Conservation (phyloP, 2,888 invertebrate genomes). For the Aethes cnicana region DNA sequence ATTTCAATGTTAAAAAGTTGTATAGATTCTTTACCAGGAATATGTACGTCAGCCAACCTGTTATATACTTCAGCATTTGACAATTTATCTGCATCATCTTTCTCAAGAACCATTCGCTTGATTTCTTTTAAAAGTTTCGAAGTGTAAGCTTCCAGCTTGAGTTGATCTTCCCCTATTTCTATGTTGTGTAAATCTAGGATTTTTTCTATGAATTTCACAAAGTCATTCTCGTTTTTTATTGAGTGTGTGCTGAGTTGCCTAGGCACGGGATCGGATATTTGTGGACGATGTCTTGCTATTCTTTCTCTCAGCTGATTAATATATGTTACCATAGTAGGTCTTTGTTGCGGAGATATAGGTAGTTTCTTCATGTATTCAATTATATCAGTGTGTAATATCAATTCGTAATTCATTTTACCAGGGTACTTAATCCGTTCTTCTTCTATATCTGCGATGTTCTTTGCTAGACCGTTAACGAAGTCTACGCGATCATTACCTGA, state of each 20-base stretch:
- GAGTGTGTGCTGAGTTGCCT: not conserved
- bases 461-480: conserved; percentile 52
- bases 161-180: conserved; percentile 52
- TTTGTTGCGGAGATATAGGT: conserved; percentile 42
- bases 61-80: conserved; percentile 45
- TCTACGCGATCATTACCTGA: conserved; percentile 46
- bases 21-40: conserved; percentile 45
- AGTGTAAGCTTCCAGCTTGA: conserved; percentile 55
- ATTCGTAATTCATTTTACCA: conserved; percentile 45
- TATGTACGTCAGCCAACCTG: conserved; percentile 40
- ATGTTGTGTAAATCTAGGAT: conserved; percentile 48
- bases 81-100: conserved; percentile 36
- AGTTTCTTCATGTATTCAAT: conserved; percentile 39
- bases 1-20: conserved; percentile 47
- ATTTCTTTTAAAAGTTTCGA: conserved; percentile 51
- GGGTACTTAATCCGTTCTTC: conserved; percentile 43
- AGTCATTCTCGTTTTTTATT: conserved; percentile 35
- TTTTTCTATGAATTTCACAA: conserved; percentile 53
- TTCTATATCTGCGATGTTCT: conserved; percentile 51
- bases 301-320: conserved; percentile 42
- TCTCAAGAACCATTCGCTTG: conserved; percentile 44
- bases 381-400: conserved; percentile 43
- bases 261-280: conserved; percentile 7
- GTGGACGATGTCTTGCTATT: conserved; percentile 35
- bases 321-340: conserved; percentile 38